Base-by-base conservation (phyloP, 2,113 vertebrate genomes). In the Zapornia atra region DNA sequence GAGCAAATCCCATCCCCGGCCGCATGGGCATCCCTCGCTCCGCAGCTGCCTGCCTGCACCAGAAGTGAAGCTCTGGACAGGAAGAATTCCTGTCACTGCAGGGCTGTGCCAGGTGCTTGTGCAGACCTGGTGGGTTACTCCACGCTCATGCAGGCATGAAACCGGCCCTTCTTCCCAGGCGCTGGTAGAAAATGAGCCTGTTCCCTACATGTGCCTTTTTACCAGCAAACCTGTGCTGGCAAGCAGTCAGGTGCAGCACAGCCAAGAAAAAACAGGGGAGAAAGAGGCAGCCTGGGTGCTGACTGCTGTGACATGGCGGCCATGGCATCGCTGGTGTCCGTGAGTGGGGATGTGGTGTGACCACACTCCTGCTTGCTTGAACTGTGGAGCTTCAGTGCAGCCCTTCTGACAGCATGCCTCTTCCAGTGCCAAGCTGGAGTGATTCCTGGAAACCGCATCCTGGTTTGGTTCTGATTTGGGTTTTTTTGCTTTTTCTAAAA, bases 221-320 rank as follows among this genome's bases (percentile, higher is more conserved):
- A 21, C 14, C 4, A 6, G 10, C 0, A 1, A 31, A 21, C 9
- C 34, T 21, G 28, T 64, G 53, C 66, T 50, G 44, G 4, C 64
- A 34, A 28, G 22, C 48, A 61, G 7, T 34, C 33, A 11, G 24
- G 50, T 3, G 2, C 17, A 22, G 66, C 2, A 8, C 66, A 50
- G 56, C 50, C 60, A n/a, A 25, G 68, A 44, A 13, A 8, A 22
- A 18, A 25, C 4, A 7, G 31, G 2, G 6, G 6, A 1, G 81
- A 24, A 38, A 28, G 51, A 80, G 82, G 60, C 5, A 21, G 10
- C 18, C 12, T 22, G 15, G 44, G 61, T 44, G 63, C 79, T 42
- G 63, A 4, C 0, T 0, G 66, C 59, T 46, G 51, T 31, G 38
- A 65, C 78, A 17, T 17, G 5, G 66, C 0, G 0, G 12, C 61